phyloP scores from a whole-genome alignment of 2,113 vertebrate species.

The Spilogale gracilis region DNA sequence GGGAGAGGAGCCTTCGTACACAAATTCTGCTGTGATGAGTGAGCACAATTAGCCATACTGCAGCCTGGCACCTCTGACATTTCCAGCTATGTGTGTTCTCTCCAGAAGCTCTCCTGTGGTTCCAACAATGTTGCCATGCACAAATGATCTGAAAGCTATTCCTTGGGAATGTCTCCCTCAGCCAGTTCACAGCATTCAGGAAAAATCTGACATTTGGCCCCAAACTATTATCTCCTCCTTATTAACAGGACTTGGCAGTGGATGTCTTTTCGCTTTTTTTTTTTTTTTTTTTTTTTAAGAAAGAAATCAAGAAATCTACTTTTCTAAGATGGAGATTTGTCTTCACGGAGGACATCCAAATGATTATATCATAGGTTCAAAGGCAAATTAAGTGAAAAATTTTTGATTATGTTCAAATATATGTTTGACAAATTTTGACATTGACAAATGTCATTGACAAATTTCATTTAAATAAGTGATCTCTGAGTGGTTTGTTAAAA shows the following conservation, averaged over 20 bases:
- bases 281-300: background rate
- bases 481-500: background rate
- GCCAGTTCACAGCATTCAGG: background rate
- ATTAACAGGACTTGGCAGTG: background rate
- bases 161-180: background rate
- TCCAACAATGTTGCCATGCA: background rate
- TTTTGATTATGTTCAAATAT: background rate
- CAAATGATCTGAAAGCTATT: background rate
- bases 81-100: background rate
- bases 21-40: background rate
- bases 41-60: background rate
- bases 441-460: background rate
- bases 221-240: background rate
- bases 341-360: background rate
- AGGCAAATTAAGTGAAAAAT: background rate
- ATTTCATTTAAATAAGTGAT: background rate
- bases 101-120: background rate
- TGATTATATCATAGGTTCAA: background rate
- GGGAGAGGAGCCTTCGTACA: background rate
- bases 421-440: background rate
- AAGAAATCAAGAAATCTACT: background rate
- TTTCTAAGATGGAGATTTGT: background rate
- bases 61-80: background rate
- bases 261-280: background rate
- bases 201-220: background rate